These are phyloP conservation scores for Sylvietta virens DNA, from an alignment of 2,113 vertebrate genomes.

Conservation along the genomic window DNA sequence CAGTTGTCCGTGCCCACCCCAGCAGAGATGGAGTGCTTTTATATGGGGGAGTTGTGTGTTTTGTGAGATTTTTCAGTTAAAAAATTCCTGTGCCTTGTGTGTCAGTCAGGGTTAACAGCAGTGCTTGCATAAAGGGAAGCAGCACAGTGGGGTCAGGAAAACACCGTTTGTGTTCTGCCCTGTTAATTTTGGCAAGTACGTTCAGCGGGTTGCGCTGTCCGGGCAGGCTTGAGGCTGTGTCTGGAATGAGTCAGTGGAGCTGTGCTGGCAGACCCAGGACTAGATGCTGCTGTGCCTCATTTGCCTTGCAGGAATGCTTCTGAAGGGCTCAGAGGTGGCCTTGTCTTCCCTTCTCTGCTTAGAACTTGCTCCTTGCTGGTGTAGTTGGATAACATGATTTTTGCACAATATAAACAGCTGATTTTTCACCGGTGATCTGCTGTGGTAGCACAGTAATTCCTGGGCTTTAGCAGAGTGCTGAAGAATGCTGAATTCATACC, in stretches of 20 bases:
- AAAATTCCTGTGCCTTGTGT: background rate
- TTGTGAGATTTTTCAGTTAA: background rate
- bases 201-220: accelerated
- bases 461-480: background rate
- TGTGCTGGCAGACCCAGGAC: background rate
- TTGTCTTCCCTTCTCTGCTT: background rate
- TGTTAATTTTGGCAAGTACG: background rate
- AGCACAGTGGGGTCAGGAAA: background rate
- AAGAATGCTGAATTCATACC: background rate
- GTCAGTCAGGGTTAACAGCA: background rate
- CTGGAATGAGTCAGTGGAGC: background rate
- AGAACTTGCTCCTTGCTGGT: background rate
- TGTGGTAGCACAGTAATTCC: background rate
- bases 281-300: background rate
- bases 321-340: background rate
- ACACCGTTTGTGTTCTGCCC: background rate
- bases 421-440: background rate
- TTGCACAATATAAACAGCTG: background rate
- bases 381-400: background rate
- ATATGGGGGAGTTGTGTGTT: background rate
- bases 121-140: background rate
- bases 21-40: background rate
- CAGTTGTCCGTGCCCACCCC: background rate
- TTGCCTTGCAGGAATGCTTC: background rate
- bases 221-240: background rate